Conservation (phyloP, 2,797 vertebrate species). For the Petrocephalus sullivani region DNA sequence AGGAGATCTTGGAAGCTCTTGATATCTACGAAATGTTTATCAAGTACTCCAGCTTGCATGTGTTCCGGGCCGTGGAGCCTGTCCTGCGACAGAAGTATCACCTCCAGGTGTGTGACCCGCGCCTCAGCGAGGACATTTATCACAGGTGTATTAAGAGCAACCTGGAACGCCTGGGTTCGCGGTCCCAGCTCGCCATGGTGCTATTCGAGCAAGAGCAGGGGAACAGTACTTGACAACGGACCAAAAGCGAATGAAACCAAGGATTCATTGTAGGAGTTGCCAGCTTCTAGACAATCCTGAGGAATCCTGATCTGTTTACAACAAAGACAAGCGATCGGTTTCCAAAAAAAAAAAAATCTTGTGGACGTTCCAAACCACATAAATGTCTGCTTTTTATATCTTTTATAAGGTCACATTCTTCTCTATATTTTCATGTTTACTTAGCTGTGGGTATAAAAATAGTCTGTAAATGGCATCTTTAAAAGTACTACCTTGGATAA, state of each 20-base stretch:
- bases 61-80: slow-evolving; percentile 89
- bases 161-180: slow-evolving; percentile 82
- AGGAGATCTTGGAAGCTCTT: slow-evolving; percentile 84
- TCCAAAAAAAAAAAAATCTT: neutral
- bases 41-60: slow-evolving; percentile 81
- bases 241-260: neutral
- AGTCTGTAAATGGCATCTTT: neutral
- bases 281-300: slow-evolving; percentile 7
- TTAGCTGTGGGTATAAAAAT: neutral
- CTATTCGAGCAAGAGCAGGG: slow-evolving; percentile 85
- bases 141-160: slow-evolving; percentile 85
- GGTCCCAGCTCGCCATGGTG: slow-evolving; percentile 86
- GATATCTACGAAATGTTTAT: slow-evolving; percentile 90
- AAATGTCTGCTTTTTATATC: neutral
- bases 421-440: neutral
- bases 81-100: slow-evolving; percentile 78
- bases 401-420: neutral
- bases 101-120: slow-evolving; percentile 76
- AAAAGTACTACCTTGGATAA: neutral
- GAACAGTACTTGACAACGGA: slow-evolving; percentile 75
- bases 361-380: neutral
- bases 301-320: slow-evolving; percentile 16
- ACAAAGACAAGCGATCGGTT: neutral
- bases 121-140: slow-evolving; percentile 84
- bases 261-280: neutral